Conservation (phyloP, 2,113 vertebrate genomes). For the Equus quagga region DNA sequence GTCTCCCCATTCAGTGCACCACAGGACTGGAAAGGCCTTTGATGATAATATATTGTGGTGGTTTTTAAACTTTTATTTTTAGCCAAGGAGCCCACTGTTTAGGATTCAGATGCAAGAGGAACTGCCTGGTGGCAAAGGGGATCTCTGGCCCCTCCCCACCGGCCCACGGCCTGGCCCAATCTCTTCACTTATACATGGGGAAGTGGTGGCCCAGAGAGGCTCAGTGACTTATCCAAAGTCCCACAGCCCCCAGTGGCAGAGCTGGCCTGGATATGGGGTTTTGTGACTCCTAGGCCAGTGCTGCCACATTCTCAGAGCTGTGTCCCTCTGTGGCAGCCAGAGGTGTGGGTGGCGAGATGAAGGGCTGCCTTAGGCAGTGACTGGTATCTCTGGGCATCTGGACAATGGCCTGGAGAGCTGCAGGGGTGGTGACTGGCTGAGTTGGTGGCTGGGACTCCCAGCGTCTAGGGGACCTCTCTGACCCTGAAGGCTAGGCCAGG, state of each 20-base stretch:
- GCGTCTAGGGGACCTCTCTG: not conserved
- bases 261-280: not conserved
- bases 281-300: fast-evolving
- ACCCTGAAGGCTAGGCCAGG: not conserved
- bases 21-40: not conserved
- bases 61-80: not conserved
- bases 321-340: not conserved
- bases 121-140: fast-evolving
- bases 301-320: not conserved
- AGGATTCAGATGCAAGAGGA: not conserved
- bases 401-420: not conserved
- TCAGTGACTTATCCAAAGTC: not conserved
- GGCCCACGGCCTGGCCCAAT: fast-evolving
- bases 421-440: not conserved
- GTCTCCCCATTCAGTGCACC: not conserved
- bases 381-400: not conserved
- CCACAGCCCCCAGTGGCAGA: not conserved
- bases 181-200: not conserved
- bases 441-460: fast-evolving
- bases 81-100: fast-evolving
- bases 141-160: fast-evolving
- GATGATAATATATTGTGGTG: not conserved
- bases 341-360: not conserved
- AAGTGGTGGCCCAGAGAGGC: not conserved
- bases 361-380: not conserved